Percentiles rank a stretch among this genome's conserved stretches.
These are phyloP conservation scores for Rhingia rostrata DNA, from an alignment of 2,888 invertebrate genomes.

Conservation along the genomic window DNA sequence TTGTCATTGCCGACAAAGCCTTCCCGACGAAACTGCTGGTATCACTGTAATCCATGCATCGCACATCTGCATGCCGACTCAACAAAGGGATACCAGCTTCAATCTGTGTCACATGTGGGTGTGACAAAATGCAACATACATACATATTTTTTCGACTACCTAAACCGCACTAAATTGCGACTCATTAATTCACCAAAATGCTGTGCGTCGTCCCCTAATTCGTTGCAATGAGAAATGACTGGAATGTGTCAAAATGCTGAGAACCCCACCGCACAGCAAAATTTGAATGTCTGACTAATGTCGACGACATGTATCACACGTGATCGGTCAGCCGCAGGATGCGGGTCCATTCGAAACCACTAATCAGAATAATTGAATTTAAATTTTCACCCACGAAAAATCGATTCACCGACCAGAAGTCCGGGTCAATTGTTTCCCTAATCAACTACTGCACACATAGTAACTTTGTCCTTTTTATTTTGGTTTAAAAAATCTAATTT, in stretches of 20 bases:
- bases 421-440: conserved; percentile 67
- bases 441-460: conserved; percentile 50
- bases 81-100: conserved; percentile 22
- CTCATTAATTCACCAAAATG: conserved; percentile 65
- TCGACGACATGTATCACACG: conserved; percentile 73
- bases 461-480: neutral
- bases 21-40: neutral
- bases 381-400: conserved; percentile 60
- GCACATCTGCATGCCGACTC: conserved; percentile 7
- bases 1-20: neutral
- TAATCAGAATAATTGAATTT: conserved; percentile 75
- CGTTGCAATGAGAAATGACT: conserved; percentile 52
- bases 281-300: conserved; percentile 69
- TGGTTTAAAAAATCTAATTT: conserved; percentile 14
- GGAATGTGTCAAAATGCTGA: conserved; percentile 54
- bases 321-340: conserved; percentile 74
- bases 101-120: conserved; percentile 57
- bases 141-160: conserved; percentile 6
- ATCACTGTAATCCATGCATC: conserved; percentile 1
- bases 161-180: conserved; percentile 65
- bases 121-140: conserved; percentile 62
- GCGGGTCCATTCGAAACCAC: conserved; percentile 73
- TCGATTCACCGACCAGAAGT: conserved; percentile 40
- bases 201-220: conserved; percentile 44
- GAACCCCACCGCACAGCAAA: conserved; percentile 15